Percentiles rank a stretch among this genome's conserved stretches.
Evolutionary conservation across 2,888 invertebrate species (phyloP).

Genomic region (Acleris emargana): DNA sequence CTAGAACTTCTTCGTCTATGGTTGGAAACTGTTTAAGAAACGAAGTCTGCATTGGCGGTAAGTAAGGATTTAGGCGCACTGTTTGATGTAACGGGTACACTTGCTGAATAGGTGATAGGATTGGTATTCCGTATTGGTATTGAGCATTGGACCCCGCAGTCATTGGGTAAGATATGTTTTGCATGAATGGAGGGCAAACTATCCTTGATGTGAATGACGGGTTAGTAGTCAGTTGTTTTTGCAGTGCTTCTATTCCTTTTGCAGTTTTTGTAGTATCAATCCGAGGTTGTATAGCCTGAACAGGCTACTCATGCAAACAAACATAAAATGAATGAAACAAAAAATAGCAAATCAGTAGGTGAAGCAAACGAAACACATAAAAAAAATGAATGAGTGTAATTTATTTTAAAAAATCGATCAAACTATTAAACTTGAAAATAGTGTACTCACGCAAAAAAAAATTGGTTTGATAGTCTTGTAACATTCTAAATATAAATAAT

Average conservation of each 20-base stretch:
- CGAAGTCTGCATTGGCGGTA: constrained; percentile 72
- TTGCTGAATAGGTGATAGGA: constrained; percentile 75
- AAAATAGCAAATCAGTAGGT: constrained; percentile 57
- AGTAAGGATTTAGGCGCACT: constrained; percentile 70
- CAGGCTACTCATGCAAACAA: constrained; percentile 80
- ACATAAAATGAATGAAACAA: constrained; percentile 72
- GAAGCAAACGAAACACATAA: constrained; percentile 63
- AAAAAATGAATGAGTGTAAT: constrained; percentile 36
- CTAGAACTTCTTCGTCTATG: constrained; percentile 66
- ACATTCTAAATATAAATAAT: too few species aligned
- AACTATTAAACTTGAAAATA: neutral
- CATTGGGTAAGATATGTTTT: constrained; percentile 64
- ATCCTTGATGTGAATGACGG: constrained; percentile 78
- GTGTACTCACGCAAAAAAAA: too few species aligned
- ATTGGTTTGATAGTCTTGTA: too few species aligned
- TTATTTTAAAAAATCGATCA: neutral
- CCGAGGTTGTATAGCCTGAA: constrained; percentile 81
- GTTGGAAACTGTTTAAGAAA: constrained; percentile 73
- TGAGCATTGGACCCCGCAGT: constrained; percentile 54
- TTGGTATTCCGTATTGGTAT: constrained; percentile 66
- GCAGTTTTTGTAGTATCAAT: constrained; percentile 71
- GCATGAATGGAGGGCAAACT: constrained; percentile 76
- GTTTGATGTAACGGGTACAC: constrained; percentile 77
- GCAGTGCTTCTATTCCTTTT: constrained; percentile 70
- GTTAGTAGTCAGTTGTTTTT: constrained; percentile 77